Conservation (phyloP, 2,888 invertebrate species). For the Chymomyza caudatula region DNA sequence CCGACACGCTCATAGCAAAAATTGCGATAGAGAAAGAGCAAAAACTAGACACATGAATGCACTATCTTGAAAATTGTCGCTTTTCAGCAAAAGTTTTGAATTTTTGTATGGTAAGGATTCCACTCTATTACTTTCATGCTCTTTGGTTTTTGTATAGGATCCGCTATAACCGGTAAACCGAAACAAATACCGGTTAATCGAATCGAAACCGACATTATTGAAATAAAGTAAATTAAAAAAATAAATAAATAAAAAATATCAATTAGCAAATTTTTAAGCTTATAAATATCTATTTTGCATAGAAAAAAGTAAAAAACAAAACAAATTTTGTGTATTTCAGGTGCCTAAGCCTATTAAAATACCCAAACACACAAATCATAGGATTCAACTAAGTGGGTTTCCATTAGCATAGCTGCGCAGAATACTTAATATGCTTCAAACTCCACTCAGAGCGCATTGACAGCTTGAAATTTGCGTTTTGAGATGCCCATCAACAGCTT, state of each 20-base stretch:
- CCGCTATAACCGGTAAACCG: too few relatives aligned
- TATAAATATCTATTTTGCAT: background rate
- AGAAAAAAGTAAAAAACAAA: slow-evolving; percentile 9
- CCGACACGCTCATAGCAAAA: too few relatives aligned
- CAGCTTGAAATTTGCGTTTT: background rate
- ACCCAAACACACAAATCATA: background rate
- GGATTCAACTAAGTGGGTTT: background rate
- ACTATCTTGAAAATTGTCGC: too few relatives aligned
- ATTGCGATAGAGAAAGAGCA: too few relatives aligned
- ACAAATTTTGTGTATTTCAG: slow-evolving; percentile 26
- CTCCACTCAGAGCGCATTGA: background rate
- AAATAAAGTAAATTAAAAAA: background rate
- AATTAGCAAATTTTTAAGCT: background rate
- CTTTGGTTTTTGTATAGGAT: too few relatives aligned
- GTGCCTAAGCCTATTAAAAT: slow-evolving; percentile 13
- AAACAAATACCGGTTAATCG: background rate
- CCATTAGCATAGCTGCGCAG: slow-evolving; percentile 37
- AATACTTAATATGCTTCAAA: slow-evolving; percentile 22
- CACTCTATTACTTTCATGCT: too few relatives aligned
- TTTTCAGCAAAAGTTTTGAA: too few relatives aligned
- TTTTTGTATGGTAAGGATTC: too few relatives aligned
- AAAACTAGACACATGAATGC: too few relatives aligned
- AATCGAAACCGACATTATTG: background rate
- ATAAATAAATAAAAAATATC: background rate
- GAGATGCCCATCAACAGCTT: slow-evolving; percentile 31